These are phyloP conservation scores for Netelia fuscicornis DNA, from an alignment of 2,888 invertebrate genomes.

Conservation along the genomic window DNA sequence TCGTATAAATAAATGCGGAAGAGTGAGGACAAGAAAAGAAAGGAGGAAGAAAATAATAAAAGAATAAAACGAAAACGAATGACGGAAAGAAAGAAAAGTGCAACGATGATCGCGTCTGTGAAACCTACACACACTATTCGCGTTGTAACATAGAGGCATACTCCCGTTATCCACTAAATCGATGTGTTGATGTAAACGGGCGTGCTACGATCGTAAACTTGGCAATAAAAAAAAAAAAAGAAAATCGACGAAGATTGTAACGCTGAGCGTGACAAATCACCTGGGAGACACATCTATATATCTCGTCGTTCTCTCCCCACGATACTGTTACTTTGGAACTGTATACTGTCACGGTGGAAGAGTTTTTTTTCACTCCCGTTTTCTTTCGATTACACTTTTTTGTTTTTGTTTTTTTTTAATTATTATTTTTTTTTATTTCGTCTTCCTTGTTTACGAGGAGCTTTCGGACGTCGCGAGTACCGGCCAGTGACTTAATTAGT, in stretches of 20 bases:
- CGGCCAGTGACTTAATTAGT: constrained; percentile 65
- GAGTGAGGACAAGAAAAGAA: constrained; percentile 17
- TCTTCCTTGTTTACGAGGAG: constrained; percentile 22
- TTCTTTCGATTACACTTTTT: background rate
- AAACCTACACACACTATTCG: constrained; percentile 79
- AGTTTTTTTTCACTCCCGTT: constrained; percentile 48
- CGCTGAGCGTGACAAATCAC: constrained; percentile 62
- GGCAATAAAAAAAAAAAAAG: constrained; percentile 56
- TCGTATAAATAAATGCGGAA: constrained; percentile 53
- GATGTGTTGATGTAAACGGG: constrained; percentile 83
- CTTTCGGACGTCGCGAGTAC: constrained; percentile 39
- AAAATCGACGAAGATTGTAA: constrained; percentile 56
- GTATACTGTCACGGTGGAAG: constrained; percentile 55
- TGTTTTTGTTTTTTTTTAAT: background rate
- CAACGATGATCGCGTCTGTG: constrained; percentile 67
- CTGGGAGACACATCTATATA: constrained; percentile 36
- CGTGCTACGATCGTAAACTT: constrained; percentile 77
- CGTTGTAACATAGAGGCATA: constrained; percentile 82
- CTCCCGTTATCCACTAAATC: constrained; percentile 81
- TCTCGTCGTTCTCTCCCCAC: constrained; percentile 40
- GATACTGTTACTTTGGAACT: constrained; percentile 54
- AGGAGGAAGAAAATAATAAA: constrained; percentile 25
- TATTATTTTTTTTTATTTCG: constrained; percentile 20
- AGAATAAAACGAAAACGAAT: constrained; percentile 44
- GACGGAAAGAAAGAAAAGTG: constrained; percentile 40